Evolutionary conservation across 2,888 invertebrate species (phyloP).

Genomic region (Eupsilia transversa): DNA sequence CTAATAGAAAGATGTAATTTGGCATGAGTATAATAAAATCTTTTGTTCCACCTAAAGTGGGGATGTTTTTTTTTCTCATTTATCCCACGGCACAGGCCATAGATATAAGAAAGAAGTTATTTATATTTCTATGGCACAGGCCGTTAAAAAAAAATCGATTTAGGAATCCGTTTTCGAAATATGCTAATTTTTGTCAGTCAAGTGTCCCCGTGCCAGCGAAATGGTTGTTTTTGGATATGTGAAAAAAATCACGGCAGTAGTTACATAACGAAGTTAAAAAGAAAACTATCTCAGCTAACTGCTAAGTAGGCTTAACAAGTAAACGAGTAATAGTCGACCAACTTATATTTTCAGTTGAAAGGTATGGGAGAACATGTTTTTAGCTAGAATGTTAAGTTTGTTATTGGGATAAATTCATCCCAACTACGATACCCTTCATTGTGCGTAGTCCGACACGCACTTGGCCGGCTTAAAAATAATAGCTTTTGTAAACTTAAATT

Average conservation of each 20-base stretch:
- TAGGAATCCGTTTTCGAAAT: too few species aligned
- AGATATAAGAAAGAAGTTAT: too few species aligned
- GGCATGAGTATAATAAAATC: too few species aligned
- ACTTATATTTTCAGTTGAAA: background rate
- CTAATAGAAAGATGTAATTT: background rate
- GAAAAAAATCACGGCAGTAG: background rate
- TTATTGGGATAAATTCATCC: background rate
- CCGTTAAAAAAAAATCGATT: too few species aligned
- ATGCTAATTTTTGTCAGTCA: too few species aligned
- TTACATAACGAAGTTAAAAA: too few species aligned
- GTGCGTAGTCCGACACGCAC: background rate
- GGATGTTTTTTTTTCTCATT: background rate
- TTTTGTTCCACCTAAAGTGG: too few species aligned
- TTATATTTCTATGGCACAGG: too few species aligned
- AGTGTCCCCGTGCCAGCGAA: too few species aligned
- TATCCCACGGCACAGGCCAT: too few species aligned
- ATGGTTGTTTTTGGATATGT: background rate
- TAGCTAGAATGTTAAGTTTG: background rate
- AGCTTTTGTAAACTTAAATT: background rate
- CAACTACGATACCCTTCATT: background rate
- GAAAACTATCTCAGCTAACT: too few species aligned
- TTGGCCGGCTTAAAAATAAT: background rate
- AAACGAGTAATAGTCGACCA: background rate
- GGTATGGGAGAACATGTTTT: background rate
- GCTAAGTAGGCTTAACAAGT: too few species aligned